phyloP scores from a whole-genome alignment of 2,797 vertebrate species.

The Acanthurus tractus region DNA sequence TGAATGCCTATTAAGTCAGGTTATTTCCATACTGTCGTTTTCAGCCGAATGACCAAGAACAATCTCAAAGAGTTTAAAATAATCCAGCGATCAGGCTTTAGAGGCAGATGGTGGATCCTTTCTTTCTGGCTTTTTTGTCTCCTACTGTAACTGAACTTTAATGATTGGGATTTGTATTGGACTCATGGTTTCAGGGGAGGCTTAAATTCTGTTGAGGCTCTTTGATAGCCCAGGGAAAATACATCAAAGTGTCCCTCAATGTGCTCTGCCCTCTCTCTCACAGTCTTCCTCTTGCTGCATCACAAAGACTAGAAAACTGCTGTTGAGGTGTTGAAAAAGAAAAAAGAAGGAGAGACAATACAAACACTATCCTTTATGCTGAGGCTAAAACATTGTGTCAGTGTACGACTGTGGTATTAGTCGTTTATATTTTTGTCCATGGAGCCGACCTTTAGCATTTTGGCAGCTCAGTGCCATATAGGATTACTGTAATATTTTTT shows the following conservation, averaged over 20 bases:
- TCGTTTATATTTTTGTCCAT: not conserved
- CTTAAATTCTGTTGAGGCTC: slow-evolving; percentile 65
- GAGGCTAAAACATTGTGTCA: not conserved
- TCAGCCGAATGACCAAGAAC: slow-evolving; percentile 7
- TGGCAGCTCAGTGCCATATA: not conserved
- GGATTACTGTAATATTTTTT: not conserved
- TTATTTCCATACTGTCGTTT: not conserved
- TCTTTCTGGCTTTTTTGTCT: slow-evolving; percentile 9
- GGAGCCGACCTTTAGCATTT: not conserved
- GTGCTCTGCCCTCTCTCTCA: slow-evolving; percentile 52
- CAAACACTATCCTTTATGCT: not conserved
- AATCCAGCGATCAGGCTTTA: slow-evolving; percentile 50
- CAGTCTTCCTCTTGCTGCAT: slow-evolving; percentile 41
- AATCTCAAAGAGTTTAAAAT: slow-evolving; percentile 24
- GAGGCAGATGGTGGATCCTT: slow-evolving; percentile 8
- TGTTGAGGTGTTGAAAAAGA: slow-evolving; percentile 15
- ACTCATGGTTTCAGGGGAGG: slow-evolving; percentile 65
- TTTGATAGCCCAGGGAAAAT: slow-evolving; percentile 65
- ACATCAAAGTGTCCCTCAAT: slow-evolving; percentile 75
- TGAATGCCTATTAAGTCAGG: not conserved
- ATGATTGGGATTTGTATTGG: slow-evolving; percentile 70
- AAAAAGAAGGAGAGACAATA: not conserved
- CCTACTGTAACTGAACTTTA: slow-evolving; percentile 57
- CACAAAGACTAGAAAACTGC: slow-evolving; percentile 25
- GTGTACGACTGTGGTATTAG: slow-evolving; percentile 11